Conservation (phyloP, 2,888 invertebrate genomes). For the Drosophila prolongata region DNA sequence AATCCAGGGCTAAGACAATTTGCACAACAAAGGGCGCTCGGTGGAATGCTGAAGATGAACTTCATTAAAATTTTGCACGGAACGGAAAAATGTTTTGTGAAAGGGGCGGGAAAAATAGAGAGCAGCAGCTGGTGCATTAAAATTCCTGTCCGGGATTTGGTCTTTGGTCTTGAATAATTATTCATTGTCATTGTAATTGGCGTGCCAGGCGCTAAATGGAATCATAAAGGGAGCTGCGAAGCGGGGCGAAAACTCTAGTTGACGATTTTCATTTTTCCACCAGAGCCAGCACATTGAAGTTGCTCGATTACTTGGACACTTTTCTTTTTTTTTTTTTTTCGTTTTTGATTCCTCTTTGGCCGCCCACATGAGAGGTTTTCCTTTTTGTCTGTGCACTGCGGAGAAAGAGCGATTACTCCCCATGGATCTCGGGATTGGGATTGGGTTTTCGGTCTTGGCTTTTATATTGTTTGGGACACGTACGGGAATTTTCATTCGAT, state of each 20-base stretch:
- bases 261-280: constrained; percentile 59
- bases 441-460: constrained; percentile 43
- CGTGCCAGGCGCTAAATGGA: constrained; percentile 74
- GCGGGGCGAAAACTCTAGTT: constrained; percentile 35
- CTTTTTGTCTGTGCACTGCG: constrained; percentile 11
- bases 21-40: constrained; percentile 56
- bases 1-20: constrained; percentile 46
- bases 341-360: not conserved
- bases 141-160: constrained; percentile 55
- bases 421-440: constrained; percentile 37
- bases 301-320: constrained; percentile 65
- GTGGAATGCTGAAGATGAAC: constrained; percentile 33
- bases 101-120: constrained; percentile 15
- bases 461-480: constrained; percentile 67
- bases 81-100: not conserved
- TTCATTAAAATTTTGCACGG: constrained; percentile 45
- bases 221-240: constrained; percentile 40
- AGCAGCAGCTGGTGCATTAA: constrained; percentile 70
- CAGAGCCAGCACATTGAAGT: constrained; percentile 43
- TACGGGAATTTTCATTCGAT: constrained; percentile 77
- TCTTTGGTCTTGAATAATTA: constrained; percentile 75
- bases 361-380: constrained; percentile 23
- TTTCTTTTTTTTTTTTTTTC: constrained; percentile 27
- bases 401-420: constrained; percentile 45
- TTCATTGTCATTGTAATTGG: constrained; percentile 80